Evolutionary conservation across 2,797 vertebrate species (phyloP), one percentile per base, ranked within the genome.

Genomic region (Anguilla marmorata): DNA sequence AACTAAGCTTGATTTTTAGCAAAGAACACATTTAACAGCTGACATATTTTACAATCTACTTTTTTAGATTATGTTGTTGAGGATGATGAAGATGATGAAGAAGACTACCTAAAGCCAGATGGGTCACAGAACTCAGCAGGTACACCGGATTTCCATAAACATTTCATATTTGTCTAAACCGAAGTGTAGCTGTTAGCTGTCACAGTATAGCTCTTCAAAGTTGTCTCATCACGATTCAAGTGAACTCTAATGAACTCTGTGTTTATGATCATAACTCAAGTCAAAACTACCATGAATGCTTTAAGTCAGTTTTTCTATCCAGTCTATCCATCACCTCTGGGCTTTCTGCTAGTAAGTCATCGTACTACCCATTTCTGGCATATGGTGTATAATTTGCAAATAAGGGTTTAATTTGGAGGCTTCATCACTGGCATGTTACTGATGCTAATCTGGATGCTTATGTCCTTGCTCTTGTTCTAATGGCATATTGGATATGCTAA

Each of bases 51-150:
- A 30, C 88, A 86, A 87, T 52, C 3, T 45, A 45, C 41, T 45
- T 16, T 52, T 89, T 66, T 87, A 97, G 96, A 96, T 89, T 96
- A 95, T 33, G 89, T 86, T 16, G 93, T 94, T 24, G 95, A 96
- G 2, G 95, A 96, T 1, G 96, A 98, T 14, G 97, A 97, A 0
- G 97, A 98, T 0, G 97, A 98, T 0, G 97, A 98, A 0, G 97
- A 97, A 56, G 98, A 97, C 1, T 98, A 98, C 86, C 21, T 97
- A 90, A 95, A 96, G 90, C 98, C 98, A 0, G 98, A 99, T 86
- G 95, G 93, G 48, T 86, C 92, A 8, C 92, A 0, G 83, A 93
- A 80, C 74, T 88, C 88, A 6, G 27, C 95, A 87, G 89, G 93
- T 93, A 94, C 87, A 27, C 27, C 1, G 24, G 14, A 72, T 66